Percentiles rank a stretch among this genome's conserved stretches.
phyloP scores from a whole-genome alignment of 2,113 vertebrate species.

The Chamaea fasciata region DNA sequence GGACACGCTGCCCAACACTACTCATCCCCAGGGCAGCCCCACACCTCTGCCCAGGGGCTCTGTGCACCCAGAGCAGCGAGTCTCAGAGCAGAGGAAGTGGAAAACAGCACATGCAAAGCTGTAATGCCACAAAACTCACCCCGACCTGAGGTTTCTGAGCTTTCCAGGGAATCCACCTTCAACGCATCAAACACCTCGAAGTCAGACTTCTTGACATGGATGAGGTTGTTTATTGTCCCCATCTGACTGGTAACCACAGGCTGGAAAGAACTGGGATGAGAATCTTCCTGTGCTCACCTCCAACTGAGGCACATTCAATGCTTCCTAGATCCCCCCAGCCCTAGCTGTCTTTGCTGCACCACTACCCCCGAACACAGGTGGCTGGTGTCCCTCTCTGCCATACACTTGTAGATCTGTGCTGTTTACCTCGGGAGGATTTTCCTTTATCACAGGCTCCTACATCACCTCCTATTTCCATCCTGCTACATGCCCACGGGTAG shows the following conservation, averaged over 20 bases:
- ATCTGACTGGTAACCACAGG: slow-evolving; percentile 94
- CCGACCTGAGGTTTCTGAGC: slow-evolving; percentile 90
- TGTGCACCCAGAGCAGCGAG: background rate
- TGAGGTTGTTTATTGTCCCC: slow-evolving; percentile 96
- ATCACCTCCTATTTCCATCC: background rate
- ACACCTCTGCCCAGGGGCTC: background rate
- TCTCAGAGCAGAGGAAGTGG: background rate
- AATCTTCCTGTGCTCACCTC: background rate
- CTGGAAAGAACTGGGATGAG: slow-evolving; percentile 68
- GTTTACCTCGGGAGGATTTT: background rate
- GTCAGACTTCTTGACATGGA: slow-evolving; percentile 96
- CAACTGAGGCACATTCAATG: background rate
- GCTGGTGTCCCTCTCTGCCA: background rate
- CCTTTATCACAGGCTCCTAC: background rate
- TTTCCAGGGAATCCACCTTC: slow-evolving; percentile 93
- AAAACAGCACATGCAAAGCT: slow-evolving; percentile 24
- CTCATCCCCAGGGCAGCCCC: background rate
- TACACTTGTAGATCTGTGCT: background rate
- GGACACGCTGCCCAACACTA: background rate
- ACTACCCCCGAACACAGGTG: background rate
- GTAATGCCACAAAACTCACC: slow-evolving; percentile 55
- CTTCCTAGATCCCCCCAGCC: background rate
- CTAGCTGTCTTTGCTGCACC: background rate
- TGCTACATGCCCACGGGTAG: background rate
- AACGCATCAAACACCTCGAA: slow-evolving; percentile 97